These are phyloP conservation scores for Apodemia mormo DNA, from an alignment of 2,888 invertebrate species.

Conservation along the genomic window DNA sequence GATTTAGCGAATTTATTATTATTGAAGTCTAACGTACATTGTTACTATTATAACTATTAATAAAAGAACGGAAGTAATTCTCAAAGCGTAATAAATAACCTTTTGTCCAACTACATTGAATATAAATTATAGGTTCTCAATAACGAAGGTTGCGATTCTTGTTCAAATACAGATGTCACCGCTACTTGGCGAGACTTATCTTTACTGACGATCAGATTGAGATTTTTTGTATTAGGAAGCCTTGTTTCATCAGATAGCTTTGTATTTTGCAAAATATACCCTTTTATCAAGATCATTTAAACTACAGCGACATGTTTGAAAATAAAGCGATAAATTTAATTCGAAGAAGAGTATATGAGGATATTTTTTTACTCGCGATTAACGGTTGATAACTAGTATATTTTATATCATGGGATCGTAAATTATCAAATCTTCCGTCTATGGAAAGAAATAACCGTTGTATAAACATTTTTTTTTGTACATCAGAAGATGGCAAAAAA, in stretches of 20 bases:
- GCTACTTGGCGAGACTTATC: constrained; percentile 55
- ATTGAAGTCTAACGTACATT: not conserved
- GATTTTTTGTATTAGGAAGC: constrained; percentile 48
- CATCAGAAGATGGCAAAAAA: too few species aligned
- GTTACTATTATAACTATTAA: constrained; percentile 11
- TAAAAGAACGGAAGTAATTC: constrained; percentile 28
- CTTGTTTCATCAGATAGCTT: constrained; percentile 64
- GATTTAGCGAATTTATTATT: constrained; percentile 5
- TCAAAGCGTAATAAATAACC: constrained; percentile 25
- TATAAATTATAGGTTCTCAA: constrained; percentile 36
- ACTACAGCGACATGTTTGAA: constrained; percentile 21
- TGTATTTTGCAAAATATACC: constrained; percentile 62
- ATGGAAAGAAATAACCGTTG: too few species aligned
- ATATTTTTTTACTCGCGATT: too few species aligned
- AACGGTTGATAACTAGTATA: too few species aligned
- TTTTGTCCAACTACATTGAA: constrained; percentile 22
- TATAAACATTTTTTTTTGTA: too few species aligned
- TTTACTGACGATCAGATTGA: constrained; percentile 55
- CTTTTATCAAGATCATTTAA: constrained; percentile 50
- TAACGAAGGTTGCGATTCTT: constrained; percentile 21
- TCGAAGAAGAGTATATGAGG: not conserved
- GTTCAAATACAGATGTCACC: constrained; percentile 59
- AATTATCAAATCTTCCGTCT: too few species aligned
- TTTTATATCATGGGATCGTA: too few species aligned
- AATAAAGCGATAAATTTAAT: constrained; percentile 14